These are phyloP conservation scores for Zaprionus vittiger DNA, from an alignment of 1,140 invertebrate species.

Conservation along the genomic window DNA sequence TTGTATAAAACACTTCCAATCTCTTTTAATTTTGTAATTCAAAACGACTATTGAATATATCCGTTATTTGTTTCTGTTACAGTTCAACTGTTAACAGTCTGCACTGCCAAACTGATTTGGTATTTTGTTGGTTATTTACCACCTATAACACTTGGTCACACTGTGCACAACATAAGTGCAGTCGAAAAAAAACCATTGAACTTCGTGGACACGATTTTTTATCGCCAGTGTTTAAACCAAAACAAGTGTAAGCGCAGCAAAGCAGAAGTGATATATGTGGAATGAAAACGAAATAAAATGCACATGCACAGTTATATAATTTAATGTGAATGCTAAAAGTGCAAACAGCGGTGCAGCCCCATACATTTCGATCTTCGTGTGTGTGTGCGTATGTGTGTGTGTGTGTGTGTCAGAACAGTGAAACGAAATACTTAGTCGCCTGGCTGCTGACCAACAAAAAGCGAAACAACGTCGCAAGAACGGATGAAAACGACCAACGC, in stretches of 20 bases:
- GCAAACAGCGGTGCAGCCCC: constrained; percentile 15
- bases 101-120: neutral
- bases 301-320: constrained; percentile 53
- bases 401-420: constrained; percentile 30
- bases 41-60: neutral
- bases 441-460: constrained; percentile 35
- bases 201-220: constrained; percentile 39
- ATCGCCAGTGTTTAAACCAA: constrained; percentile 43
- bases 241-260: constrained; percentile 68
- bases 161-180: constrained; percentile 24
- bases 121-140: constrained; percentile 16
- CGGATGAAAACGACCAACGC: constrained; percentile 58
- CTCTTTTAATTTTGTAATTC: neutral
- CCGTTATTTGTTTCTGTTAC: neutral
- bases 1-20: neutral
- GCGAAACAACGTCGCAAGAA: constrained; percentile 27
- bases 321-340: constrained; percentile 26
- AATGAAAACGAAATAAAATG: constrained; percentile 45
- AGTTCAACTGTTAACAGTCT: neutral
- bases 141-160: constrained; percentile 21
- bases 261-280: constrained; percentile 41
- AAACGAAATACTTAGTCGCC: constrained; percentile 38
- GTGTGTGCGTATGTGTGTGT: constrained; percentile 13
- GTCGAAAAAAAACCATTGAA: constrained; percentile 58
- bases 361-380: neutral